Evolutionary conservation across 1,140 invertebrate species (phyloP).

Genomic region (Littorina saxatilis): DNA sequence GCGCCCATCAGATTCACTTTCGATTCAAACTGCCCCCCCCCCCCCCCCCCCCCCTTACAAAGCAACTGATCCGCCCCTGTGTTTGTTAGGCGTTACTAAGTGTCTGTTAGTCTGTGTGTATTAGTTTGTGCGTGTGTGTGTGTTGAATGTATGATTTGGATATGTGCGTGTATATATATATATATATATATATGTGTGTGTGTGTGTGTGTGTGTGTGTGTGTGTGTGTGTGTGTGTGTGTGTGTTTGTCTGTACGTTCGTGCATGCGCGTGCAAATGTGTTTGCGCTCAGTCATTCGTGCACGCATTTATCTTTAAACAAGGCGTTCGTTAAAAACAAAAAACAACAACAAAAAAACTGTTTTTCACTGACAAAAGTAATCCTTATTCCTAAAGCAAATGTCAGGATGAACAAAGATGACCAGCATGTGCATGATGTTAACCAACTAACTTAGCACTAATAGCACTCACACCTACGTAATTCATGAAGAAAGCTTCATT

Average conservation of each 20-base stretch:
- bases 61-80: too few species aligned
- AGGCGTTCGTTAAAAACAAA: neutral
- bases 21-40: too few species aligned
- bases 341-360: too few species aligned
- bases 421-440: too few species aligned
- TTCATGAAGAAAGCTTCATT: too few species aligned
- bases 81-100: too few species aligned
- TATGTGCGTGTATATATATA: neutral
- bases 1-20: too few species aligned
- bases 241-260: slow-evolving; percentile 17
- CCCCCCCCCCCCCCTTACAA: neutral
- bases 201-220: slow-evolving; percentile 5
- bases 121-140: neutral
- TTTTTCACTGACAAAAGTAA: neutral
- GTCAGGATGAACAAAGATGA: too few species aligned
- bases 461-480: too few species aligned
- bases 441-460: too few species aligned
- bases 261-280: slow-evolving; percentile 1
- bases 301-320: neutral
- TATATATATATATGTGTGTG: neutral
- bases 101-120: neutral
- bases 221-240: slow-evolving; percentile 17
- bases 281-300: neutral
- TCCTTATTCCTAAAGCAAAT: too few species aligned
- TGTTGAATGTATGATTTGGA: neutral